Evolutionary conservation across 1,140 invertebrate species (phyloP).

Genomic region (Euura lappo): DNA sequence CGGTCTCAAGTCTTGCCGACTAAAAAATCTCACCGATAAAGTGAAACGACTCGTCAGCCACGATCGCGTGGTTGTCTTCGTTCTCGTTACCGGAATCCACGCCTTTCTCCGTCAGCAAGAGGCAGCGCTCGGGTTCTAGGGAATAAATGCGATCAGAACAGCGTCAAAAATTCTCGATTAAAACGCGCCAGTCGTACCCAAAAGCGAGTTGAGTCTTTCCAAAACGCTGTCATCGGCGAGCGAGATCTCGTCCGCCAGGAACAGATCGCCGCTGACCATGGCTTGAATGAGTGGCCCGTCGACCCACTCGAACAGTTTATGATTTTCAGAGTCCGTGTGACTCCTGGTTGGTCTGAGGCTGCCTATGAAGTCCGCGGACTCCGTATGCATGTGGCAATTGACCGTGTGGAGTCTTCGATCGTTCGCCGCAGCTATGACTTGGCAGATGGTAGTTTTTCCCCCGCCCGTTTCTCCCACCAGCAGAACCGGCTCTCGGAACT

Average conservation of each 20-base stretch:
- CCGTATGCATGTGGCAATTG: conserved; percentile 99
- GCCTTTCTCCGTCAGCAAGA: conserved; percentile 91
- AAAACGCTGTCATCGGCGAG: conserved; percentile 98
- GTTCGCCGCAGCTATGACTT: conserved; percentile 78
- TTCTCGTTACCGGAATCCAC: conserved; percentile 47
- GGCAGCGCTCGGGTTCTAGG: conserved; percentile 86
- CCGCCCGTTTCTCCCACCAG: conserved; percentile 98
- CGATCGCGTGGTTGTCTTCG: conserved; percentile 66
- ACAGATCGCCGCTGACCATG: conserved; percentile 87
- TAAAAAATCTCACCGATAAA: conserved; percentile 74
- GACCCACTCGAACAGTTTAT: conserved; percentile 93
- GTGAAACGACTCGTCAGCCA: conserved; percentile 81
- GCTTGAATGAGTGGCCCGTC: conserved; percentile 94
- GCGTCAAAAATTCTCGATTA: too few species aligned
- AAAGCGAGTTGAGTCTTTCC: conserved; percentile 94
- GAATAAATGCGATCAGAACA: conserved; percentile 24
- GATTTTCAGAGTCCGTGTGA: conserved; percentile 59
- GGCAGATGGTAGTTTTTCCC: conserved; percentile 97
- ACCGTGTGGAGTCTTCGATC: conserved; percentile 75
- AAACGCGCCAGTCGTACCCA: conserved; percentile 62
- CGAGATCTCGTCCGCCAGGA: conserved; percentile 99
- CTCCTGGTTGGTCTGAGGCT: conserved; percentile 89
- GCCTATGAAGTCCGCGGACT: conserved; percentile 97
- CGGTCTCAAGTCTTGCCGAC: not conserved
- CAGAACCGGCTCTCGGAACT: conserved; percentile 93